A percentile compares a stretch with the other conserved stretches of the same genome.
Evolutionary conservation across 2,113 vertebrate genomes (phyloP).

Genomic region (Oncorhynchus kisutch): DNA sequence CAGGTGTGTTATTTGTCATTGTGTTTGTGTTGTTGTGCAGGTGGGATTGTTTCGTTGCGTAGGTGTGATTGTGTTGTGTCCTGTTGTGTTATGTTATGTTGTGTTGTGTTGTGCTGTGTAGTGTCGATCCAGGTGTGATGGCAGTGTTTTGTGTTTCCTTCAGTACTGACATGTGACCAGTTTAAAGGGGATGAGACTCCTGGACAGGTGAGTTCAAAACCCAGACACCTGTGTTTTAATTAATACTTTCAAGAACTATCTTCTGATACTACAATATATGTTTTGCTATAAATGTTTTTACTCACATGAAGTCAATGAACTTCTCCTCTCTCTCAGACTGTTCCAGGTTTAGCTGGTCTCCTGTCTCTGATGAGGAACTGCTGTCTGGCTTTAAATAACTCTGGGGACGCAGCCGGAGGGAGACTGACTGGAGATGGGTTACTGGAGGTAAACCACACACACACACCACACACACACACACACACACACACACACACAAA

Average conservation of each 20-base stretch:
- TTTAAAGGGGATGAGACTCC: slow-evolving; percentile 10
- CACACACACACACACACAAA: slow-evolving; percentile 6
- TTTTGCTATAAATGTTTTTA: not conserved
- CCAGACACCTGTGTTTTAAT: not conserved
- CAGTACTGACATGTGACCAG: slow-evolving; percentile 59
- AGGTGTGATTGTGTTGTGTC: no score
- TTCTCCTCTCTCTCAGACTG: slow-evolving; percentile 36
- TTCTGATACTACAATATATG: no score
- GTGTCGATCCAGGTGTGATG: not conserved
- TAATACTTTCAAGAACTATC: no score
- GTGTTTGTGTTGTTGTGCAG: no score
- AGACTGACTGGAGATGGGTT: slow-evolving; percentile 53
- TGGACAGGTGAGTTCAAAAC: slow-evolving; percentile 34
- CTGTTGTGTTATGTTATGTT: not conserved
- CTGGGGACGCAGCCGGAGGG: not conserved
- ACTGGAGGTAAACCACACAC: slow-evolving; percentile 62
- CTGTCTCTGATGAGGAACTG: slow-evolving; percentile 59
- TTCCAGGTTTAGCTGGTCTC: slow-evolving; percentile 48
- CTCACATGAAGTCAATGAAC: no score
- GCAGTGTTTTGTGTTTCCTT: not conserved
- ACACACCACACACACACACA: not conserved
- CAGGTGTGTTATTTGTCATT: not conserved
- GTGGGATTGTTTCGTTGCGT: no score
- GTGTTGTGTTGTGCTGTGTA: not conserved
- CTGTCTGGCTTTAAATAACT: slow-evolving; percentile 60